Percentiles rank a stretch among this genome's conserved stretches.
phyloP scores from a whole-genome alignment of 2,797 vertebrate species.

The Anisognathus igniventris region DNA sequence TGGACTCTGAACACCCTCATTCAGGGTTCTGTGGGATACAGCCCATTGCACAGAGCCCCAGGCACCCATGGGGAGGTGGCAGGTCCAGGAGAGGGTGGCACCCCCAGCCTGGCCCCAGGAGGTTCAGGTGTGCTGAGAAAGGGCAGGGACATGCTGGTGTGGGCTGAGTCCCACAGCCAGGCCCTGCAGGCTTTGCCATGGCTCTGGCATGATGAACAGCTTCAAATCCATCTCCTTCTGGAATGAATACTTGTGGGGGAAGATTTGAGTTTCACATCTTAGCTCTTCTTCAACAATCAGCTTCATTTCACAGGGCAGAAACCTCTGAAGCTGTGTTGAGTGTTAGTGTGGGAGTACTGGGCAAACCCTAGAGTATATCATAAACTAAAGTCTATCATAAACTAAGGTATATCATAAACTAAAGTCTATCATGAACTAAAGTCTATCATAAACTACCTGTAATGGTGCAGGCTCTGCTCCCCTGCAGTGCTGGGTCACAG shows the following conservation, averaged over 20 bases:
- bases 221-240: not conserved
- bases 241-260: not conserved
- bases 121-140: not conserved
- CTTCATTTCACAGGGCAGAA: not conserved
- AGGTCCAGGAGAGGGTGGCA: not conserved
- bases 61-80: fast-evolving
- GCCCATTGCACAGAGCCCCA: not conserved
- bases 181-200: not conserved
- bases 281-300: not conserved
- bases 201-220: not conserved
- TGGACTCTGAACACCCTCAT: too few relatives aligned
- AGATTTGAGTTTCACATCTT: not conserved
- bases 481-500: not conserved
- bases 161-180: not conserved
- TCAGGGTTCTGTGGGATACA: not conserved
- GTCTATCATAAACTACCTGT: not conserved
- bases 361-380: not conserved
- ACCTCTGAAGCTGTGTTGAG: not conserved
- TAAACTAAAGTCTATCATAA: not conserved
- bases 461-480: not conserved
- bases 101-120: not conserved
- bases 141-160: not conserved
- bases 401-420: too few relatives aligned
- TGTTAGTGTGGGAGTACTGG: not conserved
- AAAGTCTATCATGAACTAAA: not conserved